Percentiles rank a stretch among this genome's conserved stretches.
Conservation (phyloP, 2,113 vertebrate genomes). For the Pangasianodon hypophthalmus region DNA sequence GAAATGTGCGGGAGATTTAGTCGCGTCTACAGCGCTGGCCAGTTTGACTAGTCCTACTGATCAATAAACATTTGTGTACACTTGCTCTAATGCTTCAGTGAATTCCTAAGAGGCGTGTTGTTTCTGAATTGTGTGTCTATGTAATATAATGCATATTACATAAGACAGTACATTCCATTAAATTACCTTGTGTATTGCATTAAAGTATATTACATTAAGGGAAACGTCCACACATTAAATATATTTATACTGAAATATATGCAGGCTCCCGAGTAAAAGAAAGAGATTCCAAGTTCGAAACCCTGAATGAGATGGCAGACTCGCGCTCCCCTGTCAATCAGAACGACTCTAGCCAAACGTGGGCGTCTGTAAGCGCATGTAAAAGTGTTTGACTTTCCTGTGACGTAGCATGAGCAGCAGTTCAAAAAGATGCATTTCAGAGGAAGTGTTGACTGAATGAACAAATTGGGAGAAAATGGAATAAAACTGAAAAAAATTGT, state of each 20-base stretch:
- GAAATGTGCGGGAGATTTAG: background rate
- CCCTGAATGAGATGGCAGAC: background rate
- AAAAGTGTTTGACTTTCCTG: no score
- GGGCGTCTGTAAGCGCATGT: background rate
- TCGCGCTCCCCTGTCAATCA: background rate
- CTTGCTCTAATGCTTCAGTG: background rate
- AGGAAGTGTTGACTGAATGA: background rate
- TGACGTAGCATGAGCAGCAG: background rate
- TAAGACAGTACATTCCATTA: no score
- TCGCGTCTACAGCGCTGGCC: background rate
- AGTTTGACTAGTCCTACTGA: background rate
- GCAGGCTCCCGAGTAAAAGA: background rate
- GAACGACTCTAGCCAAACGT: background rate
- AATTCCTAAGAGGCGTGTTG: background rate
- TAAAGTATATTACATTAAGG: background rate
- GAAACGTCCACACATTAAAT: background rate
- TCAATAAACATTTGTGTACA: background rate
- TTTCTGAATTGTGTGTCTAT: background rate
- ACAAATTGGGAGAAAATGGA: background rate
- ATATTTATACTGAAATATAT: background rate
- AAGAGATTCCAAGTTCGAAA: background rate
- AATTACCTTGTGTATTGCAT: background rate
- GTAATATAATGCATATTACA: background rate
- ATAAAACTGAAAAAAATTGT: background rate
- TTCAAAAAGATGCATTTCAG: background rate